Percentiles rank a stretch among this genome's conserved stretches.
These are phyloP conservation scores for Thyatira batis DNA, from an alignment of 2,888 invertebrate species.

Conservation along the genomic window DNA sequence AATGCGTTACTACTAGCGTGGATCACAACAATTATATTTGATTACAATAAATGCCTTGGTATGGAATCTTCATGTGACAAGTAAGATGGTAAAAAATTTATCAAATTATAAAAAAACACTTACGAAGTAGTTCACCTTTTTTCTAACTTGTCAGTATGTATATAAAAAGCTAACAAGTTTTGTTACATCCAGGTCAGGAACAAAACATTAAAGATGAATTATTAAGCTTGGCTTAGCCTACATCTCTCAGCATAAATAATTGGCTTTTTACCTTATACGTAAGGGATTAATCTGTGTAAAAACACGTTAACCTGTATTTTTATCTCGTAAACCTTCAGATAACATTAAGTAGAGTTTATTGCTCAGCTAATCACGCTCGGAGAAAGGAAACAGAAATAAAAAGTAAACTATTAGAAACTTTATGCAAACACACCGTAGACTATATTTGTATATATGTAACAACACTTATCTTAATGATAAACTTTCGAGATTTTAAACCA, in stretches of 20 bases:
- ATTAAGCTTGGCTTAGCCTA: not conserved
- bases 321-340: constrained; percentile 1
- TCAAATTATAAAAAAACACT: too few species aligned
- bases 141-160: too few species aligned
- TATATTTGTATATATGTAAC: not conserved
- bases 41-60: not conserved
- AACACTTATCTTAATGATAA: not conserved
- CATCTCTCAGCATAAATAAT: not conserved
- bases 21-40: not conserved
- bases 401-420: constrained; percentile 6
- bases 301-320: not conserved
- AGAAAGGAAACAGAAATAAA: constrained; percentile 11
- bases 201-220: not conserved
- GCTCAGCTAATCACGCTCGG: constrained; percentile 5
- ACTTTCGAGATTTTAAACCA: not conserved
- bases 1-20: not conserved
- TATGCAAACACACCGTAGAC: constrained; percentile 1
- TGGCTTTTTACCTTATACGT: not conserved
- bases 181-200: too few species aligned
- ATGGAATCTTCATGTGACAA: not conserved
- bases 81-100: too few species aligned
- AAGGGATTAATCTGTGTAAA: not conserved
- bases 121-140: too few species aligned
- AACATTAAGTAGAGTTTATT: not conserved
- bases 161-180: too few species aligned